Evolutionary conservation across 2,888 invertebrate species (phyloP).

Genomic region (Xanthorhoe spadicearia): DNA sequence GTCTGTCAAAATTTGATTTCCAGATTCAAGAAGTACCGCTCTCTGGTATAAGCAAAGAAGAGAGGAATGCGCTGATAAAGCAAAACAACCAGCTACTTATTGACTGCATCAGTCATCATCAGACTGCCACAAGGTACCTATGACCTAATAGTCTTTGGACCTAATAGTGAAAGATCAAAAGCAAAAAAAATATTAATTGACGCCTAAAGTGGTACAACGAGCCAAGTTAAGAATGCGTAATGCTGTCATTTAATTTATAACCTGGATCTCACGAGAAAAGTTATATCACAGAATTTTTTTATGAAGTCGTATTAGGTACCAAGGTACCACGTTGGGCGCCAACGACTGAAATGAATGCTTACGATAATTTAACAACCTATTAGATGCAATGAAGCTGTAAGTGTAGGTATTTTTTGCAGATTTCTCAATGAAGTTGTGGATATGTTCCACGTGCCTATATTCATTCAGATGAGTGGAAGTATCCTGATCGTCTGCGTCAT

Average conservation of each 20-base stretch:
- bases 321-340: too few relatives aligned
- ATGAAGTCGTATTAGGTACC: too few relatives aligned
- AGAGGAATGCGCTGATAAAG: neutral
- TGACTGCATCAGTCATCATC: slow-evolving; percentile 16
- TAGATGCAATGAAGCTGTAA: neutral
- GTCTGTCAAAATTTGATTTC: neutral
- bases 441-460: slow-evolving; percentile 15
- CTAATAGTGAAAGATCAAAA: too few relatives aligned
- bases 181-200: too few relatives aligned
- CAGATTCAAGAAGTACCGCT: slow-evolving; percentile 14
- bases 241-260: too few relatives aligned
- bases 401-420: slow-evolving; percentile 32
- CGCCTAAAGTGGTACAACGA: neutral
- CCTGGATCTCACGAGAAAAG: too few relatives aligned
- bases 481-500: slow-evolving; percentile 67
- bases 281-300: too few relatives aligned
- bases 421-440: slow-evolving; percentile 28
- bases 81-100: slow-evolving; percentile 6
- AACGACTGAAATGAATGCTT: too few relatives aligned
- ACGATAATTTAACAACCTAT: too few relatives aligned
- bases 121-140: slow-evolving; percentile 12
- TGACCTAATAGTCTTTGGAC: too few relatives aligned
- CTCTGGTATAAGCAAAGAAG: neutral
- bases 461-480: slow-evolving; percentile 55
- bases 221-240: too few relatives aligned